phyloP scores from a whole-genome alignment of 2,888 invertebrate genomes.

The Drosophila phalerata region DNA sequence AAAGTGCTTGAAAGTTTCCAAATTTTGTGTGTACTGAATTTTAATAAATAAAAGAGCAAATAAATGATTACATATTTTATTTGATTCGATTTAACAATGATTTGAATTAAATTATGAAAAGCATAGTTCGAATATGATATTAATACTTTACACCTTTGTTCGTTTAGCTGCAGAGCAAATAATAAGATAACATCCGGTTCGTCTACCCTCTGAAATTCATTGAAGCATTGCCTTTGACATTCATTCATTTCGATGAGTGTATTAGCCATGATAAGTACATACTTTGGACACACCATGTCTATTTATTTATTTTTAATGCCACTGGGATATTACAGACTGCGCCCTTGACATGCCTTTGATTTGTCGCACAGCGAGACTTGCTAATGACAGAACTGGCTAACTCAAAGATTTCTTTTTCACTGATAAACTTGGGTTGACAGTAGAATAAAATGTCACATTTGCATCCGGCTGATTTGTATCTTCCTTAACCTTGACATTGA shows the following conservation, averaged over 20 bases:
- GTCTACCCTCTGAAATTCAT: not conserved
- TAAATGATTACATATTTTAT: not conserved
- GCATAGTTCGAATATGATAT: not conserved
- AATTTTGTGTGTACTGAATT: constrained; percentile 2
- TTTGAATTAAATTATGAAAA: not conserved
- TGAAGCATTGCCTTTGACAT: constrained; percentile 3
- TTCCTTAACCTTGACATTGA: not conserved
- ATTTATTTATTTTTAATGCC: not conserved
- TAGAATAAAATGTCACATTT: not conserved
- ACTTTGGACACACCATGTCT: not conserved
- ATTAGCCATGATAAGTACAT: not conserved
- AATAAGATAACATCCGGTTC: not conserved
- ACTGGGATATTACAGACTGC: not conserved
- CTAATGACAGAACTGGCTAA: constrained; percentile 5
- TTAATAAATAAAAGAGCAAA: not conserved
- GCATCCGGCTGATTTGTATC: not conserved
- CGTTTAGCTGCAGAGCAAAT: not conserved
- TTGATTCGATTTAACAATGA: too few species aligned
- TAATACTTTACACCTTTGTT: not conserved
- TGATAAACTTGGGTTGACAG: not conserved
- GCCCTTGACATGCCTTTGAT: constrained; percentile 4
- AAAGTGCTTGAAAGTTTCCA: constrained; percentile 4
- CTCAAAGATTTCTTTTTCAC: not conserved
- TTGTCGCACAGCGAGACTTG: not conserved
- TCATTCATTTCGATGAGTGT: not conserved